These are phyloP conservation scores for Bombyx mandarina DNA, from an alignment of 1,140 invertebrate species.

Conservation along the genomic window DNA sequence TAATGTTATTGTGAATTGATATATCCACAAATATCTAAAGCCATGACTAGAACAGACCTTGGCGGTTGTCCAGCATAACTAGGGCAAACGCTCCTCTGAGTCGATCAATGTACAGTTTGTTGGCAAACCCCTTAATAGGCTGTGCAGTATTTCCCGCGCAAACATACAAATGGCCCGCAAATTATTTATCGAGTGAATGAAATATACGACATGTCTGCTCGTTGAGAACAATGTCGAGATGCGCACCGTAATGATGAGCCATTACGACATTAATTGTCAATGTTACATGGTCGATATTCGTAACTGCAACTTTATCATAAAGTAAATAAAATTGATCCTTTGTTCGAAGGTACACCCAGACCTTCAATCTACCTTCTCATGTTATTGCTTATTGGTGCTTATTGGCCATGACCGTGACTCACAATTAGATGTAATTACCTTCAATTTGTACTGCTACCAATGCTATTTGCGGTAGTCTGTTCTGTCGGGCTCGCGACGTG, in stretches of 20 bases:
- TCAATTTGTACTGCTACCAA: constrained; percentile 58
- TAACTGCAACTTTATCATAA: too few relatives aligned
- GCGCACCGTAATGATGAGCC: too few relatives aligned
- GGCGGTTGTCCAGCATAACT: constrained; percentile 54
- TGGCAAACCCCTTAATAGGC: constrained; percentile 55
- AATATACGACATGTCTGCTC: constrained; percentile 9
- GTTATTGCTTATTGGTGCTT: constrained; percentile 64
- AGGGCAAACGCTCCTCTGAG: constrained; percentile 49
- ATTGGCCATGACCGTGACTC: constrained; percentile 67
- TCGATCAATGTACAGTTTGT: constrained; percentile 52
- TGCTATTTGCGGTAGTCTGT: constrained; percentile 51
- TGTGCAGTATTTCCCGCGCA: constrained; percentile 32
- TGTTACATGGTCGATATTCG: neutral
- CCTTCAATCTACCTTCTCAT: constrained; percentile 49
- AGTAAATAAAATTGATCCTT: neutral
- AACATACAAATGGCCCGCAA: too few relatives aligned
- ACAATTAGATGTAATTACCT: constrained; percentile 68
- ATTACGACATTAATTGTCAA: too few relatives aligned
- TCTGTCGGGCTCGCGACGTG: constrained; percentile 35
- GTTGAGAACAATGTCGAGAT: constrained; percentile 10
- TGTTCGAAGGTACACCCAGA: constrained; percentile 21
- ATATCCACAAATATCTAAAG: constrained; percentile 27
- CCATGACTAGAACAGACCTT: constrained; percentile 32
- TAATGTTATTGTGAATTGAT: constrained; percentile 13
- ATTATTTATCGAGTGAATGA: constrained; percentile 9